phyloP scores from a whole-genome alignment of 2,888 invertebrate species.

The Tigriopus californicus region DNA sequence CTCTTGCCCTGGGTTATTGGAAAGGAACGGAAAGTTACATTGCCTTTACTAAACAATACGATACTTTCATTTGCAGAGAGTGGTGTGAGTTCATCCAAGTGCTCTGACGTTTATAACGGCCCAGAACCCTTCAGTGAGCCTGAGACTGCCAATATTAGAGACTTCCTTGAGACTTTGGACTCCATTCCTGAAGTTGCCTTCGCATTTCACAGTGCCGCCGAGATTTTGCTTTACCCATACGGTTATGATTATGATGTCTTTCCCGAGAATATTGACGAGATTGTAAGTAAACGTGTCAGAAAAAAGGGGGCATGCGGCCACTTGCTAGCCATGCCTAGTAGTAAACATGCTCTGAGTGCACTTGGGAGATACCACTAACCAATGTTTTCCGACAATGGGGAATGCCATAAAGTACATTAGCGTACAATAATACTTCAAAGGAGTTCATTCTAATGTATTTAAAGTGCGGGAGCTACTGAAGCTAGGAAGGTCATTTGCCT shows the following conservation, averaged over 20 bases:
- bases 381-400: no score
- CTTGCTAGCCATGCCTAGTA: no score
- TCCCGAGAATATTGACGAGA: constrained; percentile 17
- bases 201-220: not conserved
- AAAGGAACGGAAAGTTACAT: not conserved
- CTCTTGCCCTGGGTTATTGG: no score
- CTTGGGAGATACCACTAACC: no score
- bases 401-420: no score
- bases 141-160: constrained; percentile 24
- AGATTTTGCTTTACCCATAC: constrained; percentile 19
- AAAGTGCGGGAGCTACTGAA: no score
- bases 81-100: constrained; percentile 12
- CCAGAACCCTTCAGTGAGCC: constrained; percentile 19
- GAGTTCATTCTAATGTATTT: no score
- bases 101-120: constrained; percentile 18
- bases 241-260: constrained; percentile 17
- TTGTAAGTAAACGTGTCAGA: constrained; percentile 17
- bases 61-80: not conserved
- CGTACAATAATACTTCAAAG: no score
- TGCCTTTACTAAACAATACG: no score
- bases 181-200: not conserved
- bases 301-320: no score
- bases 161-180: not conserved
- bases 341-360: no score
- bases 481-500: no score